Percentiles rank a stretch among this genome's conserved stretches.
These are phyloP conservation scores for Myiagra hebetior DNA, from an alignment of 2,113 vertebrate species.

Conservation along the genomic window DNA sequence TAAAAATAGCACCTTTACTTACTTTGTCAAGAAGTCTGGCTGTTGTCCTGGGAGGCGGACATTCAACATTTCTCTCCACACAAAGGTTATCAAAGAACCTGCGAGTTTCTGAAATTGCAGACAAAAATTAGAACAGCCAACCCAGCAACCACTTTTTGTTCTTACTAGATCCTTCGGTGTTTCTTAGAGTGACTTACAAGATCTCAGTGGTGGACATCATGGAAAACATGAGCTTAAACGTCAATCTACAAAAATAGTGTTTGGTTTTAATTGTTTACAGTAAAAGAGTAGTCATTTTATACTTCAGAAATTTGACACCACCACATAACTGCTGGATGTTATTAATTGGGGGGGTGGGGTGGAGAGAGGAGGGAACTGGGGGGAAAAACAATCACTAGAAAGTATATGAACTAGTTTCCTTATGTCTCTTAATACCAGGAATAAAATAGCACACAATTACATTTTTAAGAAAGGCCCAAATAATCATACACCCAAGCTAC, in stretches of 20 bases:
- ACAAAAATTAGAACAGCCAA: neutral
- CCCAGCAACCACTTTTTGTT: neutral
- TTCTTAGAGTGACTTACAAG: neutral
- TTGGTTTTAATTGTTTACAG: neutral
- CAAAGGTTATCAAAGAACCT: conserved; percentile 91
- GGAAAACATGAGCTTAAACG: neutral
- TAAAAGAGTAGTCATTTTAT: neutral
- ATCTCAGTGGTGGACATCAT: neutral
- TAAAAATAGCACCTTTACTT: neutral
- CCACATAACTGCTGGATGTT: neutral
- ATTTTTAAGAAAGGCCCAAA: neutral
- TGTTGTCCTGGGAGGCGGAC: conserved; percentile 89
- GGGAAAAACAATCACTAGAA: neutral
- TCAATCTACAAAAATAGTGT: neutral
- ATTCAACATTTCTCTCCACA: conserved; percentile 85
- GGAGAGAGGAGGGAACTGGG: neutral
- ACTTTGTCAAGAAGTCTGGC: conserved; percentile 97
- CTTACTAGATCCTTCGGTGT: neutral
- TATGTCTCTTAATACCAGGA: neutral
- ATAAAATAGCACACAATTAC: neutral
- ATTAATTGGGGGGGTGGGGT: neutral
- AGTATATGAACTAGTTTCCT: neutral
- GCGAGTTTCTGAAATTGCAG: conserved; percentile 81
- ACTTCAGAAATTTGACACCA: neutral
- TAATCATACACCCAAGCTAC: neutral